These are phyloP conservation scores for Phorcus lineatus DNA, from an alignment of 2,888 invertebrate species.

Conservation along the genomic window DNA sequence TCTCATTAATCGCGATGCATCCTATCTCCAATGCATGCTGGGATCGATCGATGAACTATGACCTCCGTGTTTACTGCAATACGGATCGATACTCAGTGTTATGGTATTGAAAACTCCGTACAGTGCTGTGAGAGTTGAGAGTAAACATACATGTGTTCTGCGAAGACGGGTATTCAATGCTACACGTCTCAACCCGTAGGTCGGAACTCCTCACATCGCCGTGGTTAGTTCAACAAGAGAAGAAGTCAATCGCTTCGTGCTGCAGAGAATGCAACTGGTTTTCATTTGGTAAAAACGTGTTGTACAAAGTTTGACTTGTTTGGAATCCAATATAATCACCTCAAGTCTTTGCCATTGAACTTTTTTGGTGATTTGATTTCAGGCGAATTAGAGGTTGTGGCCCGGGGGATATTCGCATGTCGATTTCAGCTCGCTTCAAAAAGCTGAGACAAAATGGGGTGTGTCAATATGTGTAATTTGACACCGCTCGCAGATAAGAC, in stretches of 20 bases:
- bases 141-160: neutral
- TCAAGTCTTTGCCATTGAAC: too few species aligned
- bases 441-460: too few species aligned
- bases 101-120: neutral
- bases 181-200: neutral
- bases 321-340: too few species aligned
- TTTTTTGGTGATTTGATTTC: too few species aligned
- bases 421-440: too few species aligned
- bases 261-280: too few species aligned
- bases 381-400: too few species aligned
- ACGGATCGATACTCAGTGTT: neutral
- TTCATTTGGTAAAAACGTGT: too few species aligned
- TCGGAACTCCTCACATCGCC: neutral
- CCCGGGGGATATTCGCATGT: too few species aligned
- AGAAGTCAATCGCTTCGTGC: neutral
- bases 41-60: neutral
- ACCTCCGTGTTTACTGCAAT: neutral
- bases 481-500: too few species aligned
- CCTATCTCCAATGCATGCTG: slow-evolving; percentile 2
- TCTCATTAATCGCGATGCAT: neutral
- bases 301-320: too few species aligned
- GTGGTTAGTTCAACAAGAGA: neutral
- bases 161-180: neutral
- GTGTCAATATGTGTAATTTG: too few species aligned
- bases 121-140: neutral